Base-by-base conservation (phyloP, 2,888 invertebrate species). In the Watsonalla cultraria region DNA sequence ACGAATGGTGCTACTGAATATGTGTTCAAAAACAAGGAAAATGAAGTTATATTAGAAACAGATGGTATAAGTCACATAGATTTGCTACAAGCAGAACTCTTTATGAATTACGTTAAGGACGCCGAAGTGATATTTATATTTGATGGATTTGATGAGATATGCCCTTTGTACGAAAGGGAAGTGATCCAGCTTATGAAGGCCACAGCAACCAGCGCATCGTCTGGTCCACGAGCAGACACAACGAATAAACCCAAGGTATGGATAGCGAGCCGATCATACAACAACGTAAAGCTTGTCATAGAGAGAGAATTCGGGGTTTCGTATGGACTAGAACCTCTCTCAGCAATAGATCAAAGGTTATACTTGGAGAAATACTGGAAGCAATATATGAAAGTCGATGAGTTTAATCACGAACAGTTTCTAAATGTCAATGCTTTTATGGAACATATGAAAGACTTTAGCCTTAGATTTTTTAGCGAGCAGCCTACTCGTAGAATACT, bases 91-190 rank as follows among this genome's bases (percentile, higher is more conserved):
- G 47, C 65, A 7, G 51, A 60, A 13, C 45, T 60, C 33, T 65
- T 65, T 42, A 46, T 65, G 14, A 46, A 62, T 7, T 56, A 48
- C 47, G 62, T 45, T 39, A 62, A 60, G 37, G 57, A 47, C 7
- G 51, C 51, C 15, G 55, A 55, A 42, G 6, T 62, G 0, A 55
- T 66, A 45, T 60, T 64, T 13, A n/a, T 64, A 11, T 64, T 64
- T 6, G 67, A 67, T 47, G 66, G 65, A 0, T 67, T 64, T 2
- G 67, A 67, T 7, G 66, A 64, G 53, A 60, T 67, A 5, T 66
- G 61, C 50, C 66, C 66, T 0, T 47, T 54, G 42, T 64, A 66
- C 13, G 53, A 55, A n/a, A 33, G 48, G 0, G 53, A 54, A 47
- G 61, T 60, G 0, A 39, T 58, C 15, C 60, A 62, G 58, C 58